Evolutionary conservation across 2,113 vertebrate genomes (phyloP).

Genomic region (Sterrhoptilus dennistouni): DNA sequence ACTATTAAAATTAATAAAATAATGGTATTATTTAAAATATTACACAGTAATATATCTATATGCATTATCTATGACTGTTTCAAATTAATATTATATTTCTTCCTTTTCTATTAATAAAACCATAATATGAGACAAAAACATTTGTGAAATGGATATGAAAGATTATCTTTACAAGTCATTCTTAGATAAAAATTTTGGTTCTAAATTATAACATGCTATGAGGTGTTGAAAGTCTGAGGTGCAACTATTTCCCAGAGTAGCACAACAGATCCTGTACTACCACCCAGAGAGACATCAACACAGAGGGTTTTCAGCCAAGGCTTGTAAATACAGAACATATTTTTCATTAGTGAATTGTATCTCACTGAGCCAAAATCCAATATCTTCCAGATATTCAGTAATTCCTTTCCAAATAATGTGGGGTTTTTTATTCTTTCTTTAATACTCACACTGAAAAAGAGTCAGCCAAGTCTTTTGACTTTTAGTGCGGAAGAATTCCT

Average conservation of each 20-base stretch:
- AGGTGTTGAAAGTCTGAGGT: background rate
- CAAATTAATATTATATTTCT: background rate
- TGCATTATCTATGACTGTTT: fast-evolving
- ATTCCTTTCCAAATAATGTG: background rate
- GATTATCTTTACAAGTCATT: background rate
- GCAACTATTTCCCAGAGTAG: background rate
- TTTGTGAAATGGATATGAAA: background rate
- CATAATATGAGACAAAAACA: background rate
- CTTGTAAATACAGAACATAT: background rate
- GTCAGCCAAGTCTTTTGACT: background rate
- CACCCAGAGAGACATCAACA: background rate
- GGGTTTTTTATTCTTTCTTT: no score
- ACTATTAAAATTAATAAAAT: background rate
- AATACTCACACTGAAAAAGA: background rate
- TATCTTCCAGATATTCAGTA: background rate
- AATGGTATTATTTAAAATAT: background rate
- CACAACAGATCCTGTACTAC: background rate
- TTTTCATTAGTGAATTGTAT: background rate
- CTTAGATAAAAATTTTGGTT: background rate
- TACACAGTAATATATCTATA: background rate
- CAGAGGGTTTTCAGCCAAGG: background rate
- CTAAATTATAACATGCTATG: background rate
- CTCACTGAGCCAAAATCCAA: background rate
- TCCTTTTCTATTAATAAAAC: background rate
- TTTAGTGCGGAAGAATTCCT: background rate